Evolutionary conservation across 2,888 invertebrate species (phyloP).

Genomic region (Chloroclysta siterata): DNA sequence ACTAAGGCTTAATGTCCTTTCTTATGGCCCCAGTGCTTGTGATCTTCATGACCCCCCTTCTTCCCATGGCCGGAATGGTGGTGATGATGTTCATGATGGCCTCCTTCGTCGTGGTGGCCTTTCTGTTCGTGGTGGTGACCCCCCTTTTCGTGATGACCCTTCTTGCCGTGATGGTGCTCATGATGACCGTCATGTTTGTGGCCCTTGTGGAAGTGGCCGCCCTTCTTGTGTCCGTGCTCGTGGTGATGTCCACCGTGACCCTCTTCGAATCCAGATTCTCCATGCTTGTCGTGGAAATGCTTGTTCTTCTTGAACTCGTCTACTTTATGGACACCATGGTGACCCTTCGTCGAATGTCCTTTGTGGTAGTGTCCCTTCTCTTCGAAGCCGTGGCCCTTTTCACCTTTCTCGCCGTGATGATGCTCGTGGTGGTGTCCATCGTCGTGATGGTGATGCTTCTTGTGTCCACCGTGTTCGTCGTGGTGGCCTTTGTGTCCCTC

Average conservation of each 20-base stretch:
- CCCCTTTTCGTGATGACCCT: conserved; percentile 92
- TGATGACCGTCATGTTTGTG: conserved; percentile 91
- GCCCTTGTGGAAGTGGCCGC: conserved; percentile 91
- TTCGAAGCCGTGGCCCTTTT: conserved; percentile 83
- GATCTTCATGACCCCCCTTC: conserved; percentile 91
- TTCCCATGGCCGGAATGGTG: conserved; percentile 90
- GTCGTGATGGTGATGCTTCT: conserved; percentile 87
- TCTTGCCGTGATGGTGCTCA: conserved; percentile 91
- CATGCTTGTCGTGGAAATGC: conserved; percentile 93
- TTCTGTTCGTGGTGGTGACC: conserved; percentile 91
- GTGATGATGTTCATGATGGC: conserved; percentile 91
- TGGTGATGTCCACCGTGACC: conserved; percentile 91
- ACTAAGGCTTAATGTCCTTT: conserved; percentile 72
- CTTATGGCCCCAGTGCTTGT: conserved; percentile 91
- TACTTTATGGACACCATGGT: conserved; percentile 92
- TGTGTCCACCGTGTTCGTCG: conserved; percentile 86
- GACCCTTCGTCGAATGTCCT: conserved; percentile 93
- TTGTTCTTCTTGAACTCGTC: conserved; percentile 94
- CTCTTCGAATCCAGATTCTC: conserved; percentile 90
- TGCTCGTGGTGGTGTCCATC: conserved; percentile 87
- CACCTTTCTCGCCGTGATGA: conserved; percentile 87
- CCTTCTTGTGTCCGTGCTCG: conserved; percentile 91
- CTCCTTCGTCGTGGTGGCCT: conserved; percentile 91
- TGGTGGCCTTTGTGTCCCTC: conserved; percentile 86
- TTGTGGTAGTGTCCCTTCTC: conserved; percentile 90